Percentiles rank a stretch among this genome's conserved stretches.
phyloP scores from a whole-genome alignment of 2,797 vertebrate species.

The Lagodon rhomboides region DNA sequence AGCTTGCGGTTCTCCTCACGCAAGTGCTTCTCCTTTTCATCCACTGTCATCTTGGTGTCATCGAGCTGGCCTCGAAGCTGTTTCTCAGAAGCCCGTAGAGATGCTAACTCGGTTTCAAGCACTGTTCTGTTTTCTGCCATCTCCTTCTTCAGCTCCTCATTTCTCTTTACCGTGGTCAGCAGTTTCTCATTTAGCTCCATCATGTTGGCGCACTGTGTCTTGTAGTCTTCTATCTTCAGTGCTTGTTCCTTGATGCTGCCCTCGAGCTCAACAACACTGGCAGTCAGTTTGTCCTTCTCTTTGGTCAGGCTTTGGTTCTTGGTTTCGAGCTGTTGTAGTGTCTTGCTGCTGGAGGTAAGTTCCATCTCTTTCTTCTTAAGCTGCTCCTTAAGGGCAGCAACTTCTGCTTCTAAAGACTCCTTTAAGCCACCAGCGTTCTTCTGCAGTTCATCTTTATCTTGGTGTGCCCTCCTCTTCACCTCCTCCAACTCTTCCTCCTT shows the following conservation, averaged over 20 bases:
- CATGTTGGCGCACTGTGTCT: slow-evolving; percentile 73
- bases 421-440: slow-evolving; percentile 63
- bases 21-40: slow-evolving; percentile 87
- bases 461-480: slow-evolving; percentile 60
- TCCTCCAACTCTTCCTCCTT: slow-evolving; percentile 83
- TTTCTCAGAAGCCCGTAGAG: slow-evolving; percentile 87
- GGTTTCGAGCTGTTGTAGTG: slow-evolving; percentile 83
- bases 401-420: slow-evolving; percentile 80
- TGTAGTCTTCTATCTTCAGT: slow-evolving; percentile 75
- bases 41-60: slow-evolving; percentile 80
- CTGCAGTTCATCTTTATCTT: slow-evolving; percentile 71
- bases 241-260: slow-evolving; percentile 74
- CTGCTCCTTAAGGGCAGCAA: slow-evolving; percentile 78
- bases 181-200: slow-evolving; percentile 81
- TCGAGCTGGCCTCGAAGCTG: slow-evolving; percentile 84
- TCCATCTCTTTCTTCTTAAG: slow-evolving; percentile 83
- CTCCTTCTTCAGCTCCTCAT: slow-evolving; percentile 81
- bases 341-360: slow-evolving; percentile 82
- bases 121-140: slow-evolving; percentile 74
- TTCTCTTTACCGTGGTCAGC: slow-evolving; percentile 74
- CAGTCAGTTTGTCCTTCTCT: slow-evolving; percentile 83
- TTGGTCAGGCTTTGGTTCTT: slow-evolving; percentile 80
- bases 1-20: slow-evolving; percentile 85
- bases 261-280: slow-evolving; percentile 81
- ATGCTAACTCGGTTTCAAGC: slow-evolving; percentile 83